A percentile compares a stretch with the other conserved stretches of the same genome.
Conservation (phyloP, 2,888 invertebrate species). For the Lasioglossum pauxillum region DNA sequence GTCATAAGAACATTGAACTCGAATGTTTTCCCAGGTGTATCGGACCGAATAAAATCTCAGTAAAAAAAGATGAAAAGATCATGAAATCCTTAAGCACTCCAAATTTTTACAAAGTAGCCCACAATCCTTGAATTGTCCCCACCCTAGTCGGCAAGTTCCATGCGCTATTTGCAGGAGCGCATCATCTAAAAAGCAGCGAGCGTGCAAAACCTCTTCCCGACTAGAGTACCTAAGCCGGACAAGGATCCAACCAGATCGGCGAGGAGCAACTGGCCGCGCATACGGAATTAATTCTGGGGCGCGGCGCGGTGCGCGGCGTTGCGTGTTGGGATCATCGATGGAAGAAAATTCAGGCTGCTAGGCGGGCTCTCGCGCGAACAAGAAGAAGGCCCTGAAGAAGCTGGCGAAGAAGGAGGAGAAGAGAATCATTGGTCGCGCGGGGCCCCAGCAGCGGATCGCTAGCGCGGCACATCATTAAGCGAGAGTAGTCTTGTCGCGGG, state of each 20-base stretch:
- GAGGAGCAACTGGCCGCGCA: not conserved
- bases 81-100: not conserved
- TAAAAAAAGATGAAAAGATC: not conserved
- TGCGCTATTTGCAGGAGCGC: not conserved
- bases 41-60: no score
- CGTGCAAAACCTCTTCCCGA: not conserved
- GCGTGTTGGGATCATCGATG: not conserved
- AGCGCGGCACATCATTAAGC: conserved; percentile 82
- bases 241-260: not conserved
- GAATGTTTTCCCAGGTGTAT: no score
- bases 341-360: conserved; percentile 4
- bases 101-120: not conserved
- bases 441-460: conserved; percentile 66
- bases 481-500: conserved; percentile 79
- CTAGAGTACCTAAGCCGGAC: not conserved
- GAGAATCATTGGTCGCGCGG: conserved; percentile 13
- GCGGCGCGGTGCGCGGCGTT: not conserved
- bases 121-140: not conserved
- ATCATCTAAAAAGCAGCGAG: not conserved
- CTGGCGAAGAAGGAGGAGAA: not conserved
- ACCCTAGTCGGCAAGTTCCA: not conserved
- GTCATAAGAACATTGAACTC: no score
- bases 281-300: conserved; percentile 6
- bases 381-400: conserved; percentile 6
- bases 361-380: conserved; percentile 9